These are phyloP conservation scores for Ephialtes manifestator DNA, from an alignment of 2,888 invertebrate genomes.

Conservation along the genomic window DNA sequence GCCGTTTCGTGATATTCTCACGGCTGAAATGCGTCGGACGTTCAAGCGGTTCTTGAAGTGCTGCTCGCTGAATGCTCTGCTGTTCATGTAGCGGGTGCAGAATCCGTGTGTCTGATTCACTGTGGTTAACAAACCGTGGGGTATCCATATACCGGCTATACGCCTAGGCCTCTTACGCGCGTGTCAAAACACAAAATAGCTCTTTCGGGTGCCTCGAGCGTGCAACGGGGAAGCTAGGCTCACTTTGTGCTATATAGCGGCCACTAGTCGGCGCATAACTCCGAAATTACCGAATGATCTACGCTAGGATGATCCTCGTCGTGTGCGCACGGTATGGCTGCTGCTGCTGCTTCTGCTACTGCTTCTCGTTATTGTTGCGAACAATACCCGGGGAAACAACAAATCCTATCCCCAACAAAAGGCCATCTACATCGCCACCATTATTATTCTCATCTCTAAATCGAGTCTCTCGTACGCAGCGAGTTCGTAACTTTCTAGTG, in stretches of 20 bases:
- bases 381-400: slow-evolving; percentile 73
- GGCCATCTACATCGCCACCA: slow-evolving; percentile 24
- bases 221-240: slow-evolving; percentile 31
- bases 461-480: slow-evolving; percentile 10
- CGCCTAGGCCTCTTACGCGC: slow-evolving; percentile 80
- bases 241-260: not conserved
- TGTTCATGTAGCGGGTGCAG: slow-evolving; percentile 36
- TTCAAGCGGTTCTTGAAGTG: slow-evolving; percentile 38
- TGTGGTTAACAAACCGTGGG: slow-evolving; percentile 81
- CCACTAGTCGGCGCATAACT: slow-evolving; percentile 72
- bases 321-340: slow-evolving; percentile 55
- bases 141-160: slow-evolving; percentile 77
- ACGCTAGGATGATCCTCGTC: slow-evolving; percentile 78
- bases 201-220: slow-evolving; percentile 52
- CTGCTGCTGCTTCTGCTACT: slow-evolving; percentile 29
- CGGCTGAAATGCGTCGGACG: slow-evolving; percentile 66
- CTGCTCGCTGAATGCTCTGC: slow-evolving; percentile 33
- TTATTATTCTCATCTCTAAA: slow-evolving; percentile 47
- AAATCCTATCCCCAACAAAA: slow-evolving; percentile 36
- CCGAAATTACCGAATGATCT: slow-evolving; percentile 82
- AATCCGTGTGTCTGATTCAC: slow-evolving; percentile 76
- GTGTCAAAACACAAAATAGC: slow-evolving; percentile 84
- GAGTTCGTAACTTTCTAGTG: not conserved
- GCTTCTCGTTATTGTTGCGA: slow-evolving; percentile 75
- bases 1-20: slow-evolving; percentile 82